Base-by-base conservation (phyloP, 1,140 invertebrate genomes). In the Sycobia sp. region DNA sequence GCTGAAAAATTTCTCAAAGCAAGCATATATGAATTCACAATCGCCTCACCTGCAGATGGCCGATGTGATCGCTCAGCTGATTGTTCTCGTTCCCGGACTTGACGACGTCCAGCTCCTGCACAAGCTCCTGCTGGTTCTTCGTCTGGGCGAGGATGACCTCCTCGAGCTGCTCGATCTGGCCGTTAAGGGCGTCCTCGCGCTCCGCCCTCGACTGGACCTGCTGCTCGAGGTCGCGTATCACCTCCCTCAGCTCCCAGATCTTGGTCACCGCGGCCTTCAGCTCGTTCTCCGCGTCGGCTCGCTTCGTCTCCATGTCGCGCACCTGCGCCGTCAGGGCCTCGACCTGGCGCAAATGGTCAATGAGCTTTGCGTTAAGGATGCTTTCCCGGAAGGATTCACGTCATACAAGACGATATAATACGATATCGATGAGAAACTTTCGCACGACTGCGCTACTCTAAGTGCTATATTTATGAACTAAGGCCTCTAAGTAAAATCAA, bases 161-260 rank as follows among this genome's bases (percentile, higher is more conserved):
- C 67, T 87, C 83, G 29, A 85, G 71, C 3, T 79, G 70, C 22
- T 81, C 69, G 5, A 86, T 79, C 63, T 85, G 76, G 38, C 70
- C 70, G 38, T 80, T 75, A 1, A 88, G 68, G n/a, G 78, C 71
- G 2, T 74, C 71, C 55, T 84, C 84, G 29, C 71, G 72, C 43
- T 83, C 77, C 1, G 63, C 76, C 73, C 91, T 90, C 8, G 77
- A 75, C 68, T 90, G 87, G 1, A 93, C 73, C 66, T 92, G 89
- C 9, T 78, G 80, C 70, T 94, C 91, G 29, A 92, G 75, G 62
- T 91, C 89, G 1, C 81, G 75, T 41, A 95, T 91, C 47, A 93
- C 89, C 36, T 94, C 89, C 32, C 90, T 82, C 4, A 92, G 76
- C 8, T 89, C 81, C 60, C 83, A 82, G 18, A 92, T 87, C 73